Conservation (phyloP, 2,113 vertebrate species). For the Anseranas semipalmata region DNA sequence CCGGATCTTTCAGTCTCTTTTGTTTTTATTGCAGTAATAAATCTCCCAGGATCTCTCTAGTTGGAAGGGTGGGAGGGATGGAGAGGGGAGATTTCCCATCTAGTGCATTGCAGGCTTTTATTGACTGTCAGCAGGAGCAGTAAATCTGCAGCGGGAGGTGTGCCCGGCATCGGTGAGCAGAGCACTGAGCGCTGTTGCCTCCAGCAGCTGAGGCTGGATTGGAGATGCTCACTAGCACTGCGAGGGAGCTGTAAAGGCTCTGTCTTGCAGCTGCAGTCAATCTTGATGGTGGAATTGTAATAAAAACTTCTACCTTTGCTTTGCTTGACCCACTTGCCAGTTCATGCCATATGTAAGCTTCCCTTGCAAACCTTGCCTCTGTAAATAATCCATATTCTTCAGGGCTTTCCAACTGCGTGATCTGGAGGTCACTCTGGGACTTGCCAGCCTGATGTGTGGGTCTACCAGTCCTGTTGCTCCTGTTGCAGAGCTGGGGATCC, state of each 20-base stretch:
- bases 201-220: not conserved
- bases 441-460: not conserved
- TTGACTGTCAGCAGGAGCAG: conserved; percentile 45
- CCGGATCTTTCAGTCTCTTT: conserved; percentile 18
- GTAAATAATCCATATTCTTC: not conserved
- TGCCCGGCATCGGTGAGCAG: not conserved
- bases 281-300: not conserved
- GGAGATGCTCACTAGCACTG: not conserved
- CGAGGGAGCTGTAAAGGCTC: not conserved
- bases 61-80: conserved; percentile 20
- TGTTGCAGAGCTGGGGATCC: not conserved
- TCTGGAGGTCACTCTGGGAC: not conserved
- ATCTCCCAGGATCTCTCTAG: conserved; percentile 38
- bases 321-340: not conserved
- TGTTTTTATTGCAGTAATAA: conserved; percentile 62
- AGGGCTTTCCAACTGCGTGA: not conserved
- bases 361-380: not conserved
- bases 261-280: not conserved
- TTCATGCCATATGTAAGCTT: not conserved
- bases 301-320: not conserved
- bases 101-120: conserved; percentile 59
- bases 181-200: not conserved
- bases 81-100: conserved; percentile 53
- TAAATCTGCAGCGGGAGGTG: conserved; percentile 46
- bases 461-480: not conserved